Base-by-base conservation (phyloP, 2,888 invertebrate species). In the Idaea straminata region DNA sequence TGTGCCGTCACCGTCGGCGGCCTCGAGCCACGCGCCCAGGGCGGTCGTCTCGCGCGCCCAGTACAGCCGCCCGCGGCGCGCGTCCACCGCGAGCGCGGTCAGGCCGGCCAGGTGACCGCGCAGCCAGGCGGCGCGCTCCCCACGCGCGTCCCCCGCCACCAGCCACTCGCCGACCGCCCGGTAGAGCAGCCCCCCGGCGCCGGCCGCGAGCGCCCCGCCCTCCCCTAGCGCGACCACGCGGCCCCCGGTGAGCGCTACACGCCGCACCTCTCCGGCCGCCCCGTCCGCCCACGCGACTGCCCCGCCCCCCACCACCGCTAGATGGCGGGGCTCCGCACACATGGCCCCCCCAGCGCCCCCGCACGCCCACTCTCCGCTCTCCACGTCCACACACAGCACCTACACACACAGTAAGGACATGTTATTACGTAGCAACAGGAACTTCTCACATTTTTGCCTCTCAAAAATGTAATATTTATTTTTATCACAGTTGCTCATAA, bases 171-270 rank as follows among this genome's bases (percentile, higher is more conserved):
- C 90, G 10, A 94, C 93, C 89, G 95, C 94, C 82, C 97, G 95
- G 88, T 96, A 97, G 86, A 97, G 93, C 79, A 96, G 94, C 61
- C 95, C 92, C 15, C 96, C 96, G 67, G 96, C 94, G 96, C 96
- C 97, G 91, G 98, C 97, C 57, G 97, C 96, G 81, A 98, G 94
- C 3, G 96, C 97, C 64, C 94, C 86, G 61, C 94, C 96, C 61
- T 96, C 95, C 83, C 97, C 97, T 62, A 96, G 95, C 66, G 97
- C 93, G 68, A 78, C 74, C 62, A 62, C 76, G 66, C 75, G 82
- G 15, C 96, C 96, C 59, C 95, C 94, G 4, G 95, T 93, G 35
- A 96, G 95, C 91, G 15, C 95, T 95, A 68, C 94, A 69, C 77
- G 69, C 77, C 70, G 61, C 65, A 59, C 16, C 59, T 59, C 63